These are phyloP conservation scores for Trididemnum miniatum DNA, from an alignment of 23 tunicate genomes.

Conservation along the genomic window DNA sequence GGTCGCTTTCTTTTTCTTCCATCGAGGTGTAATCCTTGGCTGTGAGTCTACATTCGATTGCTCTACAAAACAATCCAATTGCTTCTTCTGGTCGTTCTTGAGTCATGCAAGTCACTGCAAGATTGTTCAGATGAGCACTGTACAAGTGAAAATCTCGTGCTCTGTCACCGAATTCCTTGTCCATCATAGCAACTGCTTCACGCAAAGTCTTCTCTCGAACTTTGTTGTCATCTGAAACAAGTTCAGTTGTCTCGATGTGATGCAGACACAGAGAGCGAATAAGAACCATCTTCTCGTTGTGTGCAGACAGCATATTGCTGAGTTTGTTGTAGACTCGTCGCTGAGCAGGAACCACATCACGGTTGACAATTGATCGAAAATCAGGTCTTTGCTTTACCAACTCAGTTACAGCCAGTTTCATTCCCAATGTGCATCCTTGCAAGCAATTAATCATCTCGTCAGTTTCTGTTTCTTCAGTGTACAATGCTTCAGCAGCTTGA, in stretches of 20 bases:
- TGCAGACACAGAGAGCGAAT: constrained; percentile 30
- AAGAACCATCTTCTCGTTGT: neutral
- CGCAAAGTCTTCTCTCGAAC: constrained; percentile 7
- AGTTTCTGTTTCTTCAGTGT: neutral
- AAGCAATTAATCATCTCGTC: constrained; percentile 16
- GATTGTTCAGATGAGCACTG: constrained; percentile 36
- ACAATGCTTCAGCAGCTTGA: constrained; percentile 17
- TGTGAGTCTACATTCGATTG: constrained; percentile 13
- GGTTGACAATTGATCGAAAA: neutral
- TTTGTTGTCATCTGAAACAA: neutral
- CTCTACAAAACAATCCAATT: neutral
- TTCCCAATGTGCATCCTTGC: constrained; percentile 24
- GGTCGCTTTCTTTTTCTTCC: neutral
- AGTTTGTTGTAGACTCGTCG: neutral
- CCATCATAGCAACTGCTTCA: constrained; percentile 13
- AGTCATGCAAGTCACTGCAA: constrained; percentile 15
- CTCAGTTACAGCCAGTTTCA: neutral
- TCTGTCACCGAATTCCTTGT: constrained; percentile 2
- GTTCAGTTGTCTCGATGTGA: constrained; percentile 35
- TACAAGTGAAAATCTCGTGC: constrained; percentile 18
- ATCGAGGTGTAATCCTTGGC: constrained; percentile 23
- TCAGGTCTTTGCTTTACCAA: constrained; percentile 22
- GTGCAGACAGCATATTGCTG: neutral
- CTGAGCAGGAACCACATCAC: constrained; percentile 35
- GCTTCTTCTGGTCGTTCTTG: constrained; percentile 18